Base-by-base conservation (phyloP, 2,888 invertebrate genomes). In the Pasiphila rectangulata region DNA sequence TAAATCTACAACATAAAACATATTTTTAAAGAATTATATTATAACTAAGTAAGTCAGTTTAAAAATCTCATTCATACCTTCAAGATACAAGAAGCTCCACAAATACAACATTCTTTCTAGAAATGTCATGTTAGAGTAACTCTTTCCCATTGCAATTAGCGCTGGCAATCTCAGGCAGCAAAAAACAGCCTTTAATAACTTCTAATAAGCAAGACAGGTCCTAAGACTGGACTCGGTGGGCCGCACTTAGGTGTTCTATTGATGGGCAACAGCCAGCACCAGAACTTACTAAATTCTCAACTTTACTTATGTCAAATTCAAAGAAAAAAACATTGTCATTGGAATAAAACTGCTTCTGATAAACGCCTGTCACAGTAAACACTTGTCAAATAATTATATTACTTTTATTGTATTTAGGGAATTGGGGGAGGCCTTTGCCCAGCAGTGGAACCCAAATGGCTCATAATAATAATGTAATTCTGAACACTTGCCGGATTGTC, bases 101-200 rank as follows among this genome's bases (percentile, higher is more conserved):
- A 27, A 27, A 27, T 30, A 47, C 32, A 16, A 39, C 20, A 27
- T 45, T 27, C 9, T 44, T 41, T 45, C 36, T 37, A 45, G 40
- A 45, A 49, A 44, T 44, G 40, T 49, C 16, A 39, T 44, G 44
- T 44, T 41, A 30, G 20, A 29, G 27, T 19, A 30, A 24, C 45
- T 56, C 57, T 53, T 78, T 79, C 81, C 75, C 78, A 79, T 74
- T 38, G 69, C 71, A 79, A 80, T 81, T 79, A 79, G 66, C 65
- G 66, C 64, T 44, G 58, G 69, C 72, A 70, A 75, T 78, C 75
- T 74, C n/a, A n/a, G 67, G 60, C 57, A 46, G 75, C 75, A 82
- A 81, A 81, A 83, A 82, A 61, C 59, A 63, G 51, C 50, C 60
- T 59, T 74, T 82, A 83, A 83, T 59, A 56, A 57, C 43, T 54